These are phyloP conservation scores for Pogona vitticeps DNA, from an alignment of 2,113 vertebrate species.

Conservation along the genomic window DNA sequence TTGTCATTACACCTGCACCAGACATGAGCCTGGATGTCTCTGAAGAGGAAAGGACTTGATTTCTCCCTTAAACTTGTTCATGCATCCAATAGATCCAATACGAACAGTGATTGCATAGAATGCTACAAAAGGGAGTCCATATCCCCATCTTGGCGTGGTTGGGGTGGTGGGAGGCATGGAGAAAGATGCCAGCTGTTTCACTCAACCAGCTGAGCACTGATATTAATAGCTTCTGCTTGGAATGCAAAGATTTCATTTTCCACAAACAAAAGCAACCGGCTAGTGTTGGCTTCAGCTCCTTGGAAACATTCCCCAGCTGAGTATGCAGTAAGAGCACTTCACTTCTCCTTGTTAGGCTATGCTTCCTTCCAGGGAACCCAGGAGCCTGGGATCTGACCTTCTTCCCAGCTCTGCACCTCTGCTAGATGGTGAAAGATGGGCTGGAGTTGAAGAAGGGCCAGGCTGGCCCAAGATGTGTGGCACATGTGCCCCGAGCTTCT, in stretches of 20 bases:
- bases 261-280: constrained; percentile 5
- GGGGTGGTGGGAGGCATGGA: not conserved
- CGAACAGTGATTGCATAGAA: not conserved
- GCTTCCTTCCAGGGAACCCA: not conserved
- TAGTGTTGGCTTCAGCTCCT: not conserved
- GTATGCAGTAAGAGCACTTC: too few species aligned
- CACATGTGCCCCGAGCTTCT: not conserved
- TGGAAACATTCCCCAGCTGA: constrained; percentile 3
- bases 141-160: not conserved
- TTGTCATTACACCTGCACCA: not conserved
- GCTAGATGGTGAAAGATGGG: not conserved
- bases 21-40: not conserved
- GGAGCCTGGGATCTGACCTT: not conserved
- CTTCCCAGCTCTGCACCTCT: not conserved
- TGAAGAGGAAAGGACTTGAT: not conserved
- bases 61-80: not conserved
- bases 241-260: constrained; percentile 23
- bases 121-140: not conserved
- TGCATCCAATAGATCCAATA: not conserved
- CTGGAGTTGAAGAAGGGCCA: not conserved
- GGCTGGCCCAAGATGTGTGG: not conserved
- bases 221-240: not conserved
- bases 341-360: constrained; percentile 2
- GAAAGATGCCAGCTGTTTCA: not conserved
- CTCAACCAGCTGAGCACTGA: not conserved